Base-by-base conservation (phyloP, 2,888 invertebrate species). In the Yponomeuta malinellus region DNA sequence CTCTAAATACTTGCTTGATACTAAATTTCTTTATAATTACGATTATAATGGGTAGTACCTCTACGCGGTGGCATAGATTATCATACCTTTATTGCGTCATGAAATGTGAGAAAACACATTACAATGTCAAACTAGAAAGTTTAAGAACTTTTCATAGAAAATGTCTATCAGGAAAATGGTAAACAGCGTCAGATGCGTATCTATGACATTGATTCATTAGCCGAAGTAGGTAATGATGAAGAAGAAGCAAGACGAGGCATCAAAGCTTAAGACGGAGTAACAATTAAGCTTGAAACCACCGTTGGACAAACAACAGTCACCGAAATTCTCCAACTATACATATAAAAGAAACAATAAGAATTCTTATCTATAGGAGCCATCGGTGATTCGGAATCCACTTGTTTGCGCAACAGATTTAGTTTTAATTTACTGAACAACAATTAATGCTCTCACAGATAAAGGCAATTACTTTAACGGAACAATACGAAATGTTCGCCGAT, bases 311-410 rank as follows among this genome's bases (percentile, higher is more conserved):
- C 68, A 68, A 63, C 37, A 43, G 63, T 37, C 63, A 65, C 48
- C 70, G 65, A 48, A 70, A 78, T 77, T 74, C 75, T 73, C 76
- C 75, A 74, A 75, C 74, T 74, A 72, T 73, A 75, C 73, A 74
- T 59, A 59, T 59, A 74, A 77, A 77, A 75, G 76, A 77, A 79
- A 80, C 80, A 78, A 79, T 71, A 71, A 76, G 77, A 77, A 74
- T 71, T 72, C 73, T 78, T 81, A 82, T 82, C 82, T 82, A 79
- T 81, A 72, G 76, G 75, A 79, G 77, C 77, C 82, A 82, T 81
- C 81, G 74, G 75, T 73, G 74, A 77, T 72, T 68, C 33, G 15
- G 63, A 48, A 67, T 67, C 33, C 71, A 63, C 63, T 68, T 68
- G 74, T 74, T 74, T 74, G 73, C 70, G 73, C 74, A 74, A 74